phyloP scores from a whole-genome alignment of 2,797 vertebrate genomes.

The Denticeps clupeoides region DNA sequence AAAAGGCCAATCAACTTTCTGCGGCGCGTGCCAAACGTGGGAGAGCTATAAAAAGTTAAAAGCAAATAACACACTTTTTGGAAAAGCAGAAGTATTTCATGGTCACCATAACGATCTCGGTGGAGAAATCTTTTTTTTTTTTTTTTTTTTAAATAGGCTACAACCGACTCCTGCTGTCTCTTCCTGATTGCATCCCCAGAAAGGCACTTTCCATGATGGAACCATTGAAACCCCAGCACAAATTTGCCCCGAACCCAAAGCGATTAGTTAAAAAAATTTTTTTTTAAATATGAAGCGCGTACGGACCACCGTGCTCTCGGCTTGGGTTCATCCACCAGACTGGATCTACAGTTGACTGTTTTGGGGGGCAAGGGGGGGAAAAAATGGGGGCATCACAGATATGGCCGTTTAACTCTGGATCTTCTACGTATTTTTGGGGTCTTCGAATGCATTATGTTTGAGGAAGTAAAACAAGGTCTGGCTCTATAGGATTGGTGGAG shows the following conservation, averaged over 20 bases:
- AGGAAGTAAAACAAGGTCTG: too few relatives aligned
- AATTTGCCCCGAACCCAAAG: constrained; percentile 14
- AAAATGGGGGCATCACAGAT: too few relatives aligned
- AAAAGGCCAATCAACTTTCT: constrained; percentile 29
- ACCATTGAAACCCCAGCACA: constrained; percentile 21
- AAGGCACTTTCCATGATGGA: constrained; percentile 17
- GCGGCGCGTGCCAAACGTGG: constrained; percentile 13
- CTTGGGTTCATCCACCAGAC: too few relatives aligned
- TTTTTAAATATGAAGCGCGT: too few relatives aligned
- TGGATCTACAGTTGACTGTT: too few relatives aligned
- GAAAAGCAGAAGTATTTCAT: constrained; percentile 27
- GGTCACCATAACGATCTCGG: constrained; percentile 19
- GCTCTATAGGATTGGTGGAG: too few relatives aligned
- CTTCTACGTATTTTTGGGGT: too few relatives aligned
- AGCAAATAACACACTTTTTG: constrained; percentile 31
- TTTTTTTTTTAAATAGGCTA: background rate
- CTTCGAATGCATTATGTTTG: too few relatives aligned
- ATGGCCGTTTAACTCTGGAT: too few relatives aligned
- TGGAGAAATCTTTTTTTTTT: constrained; percentile 16
- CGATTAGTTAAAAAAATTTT: constrained; percentile 17
- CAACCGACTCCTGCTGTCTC: constrained; percentile 21
- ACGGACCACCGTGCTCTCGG: too few relatives aligned
- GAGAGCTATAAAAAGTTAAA: constrained; percentile 30
- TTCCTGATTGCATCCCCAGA: constrained; percentile 16
- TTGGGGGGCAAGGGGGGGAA: too few relatives aligned